Evolutionary conservation across 2,888 invertebrate genomes (phyloP).

Genomic region (Zaprionus bogoriensis): DNA sequence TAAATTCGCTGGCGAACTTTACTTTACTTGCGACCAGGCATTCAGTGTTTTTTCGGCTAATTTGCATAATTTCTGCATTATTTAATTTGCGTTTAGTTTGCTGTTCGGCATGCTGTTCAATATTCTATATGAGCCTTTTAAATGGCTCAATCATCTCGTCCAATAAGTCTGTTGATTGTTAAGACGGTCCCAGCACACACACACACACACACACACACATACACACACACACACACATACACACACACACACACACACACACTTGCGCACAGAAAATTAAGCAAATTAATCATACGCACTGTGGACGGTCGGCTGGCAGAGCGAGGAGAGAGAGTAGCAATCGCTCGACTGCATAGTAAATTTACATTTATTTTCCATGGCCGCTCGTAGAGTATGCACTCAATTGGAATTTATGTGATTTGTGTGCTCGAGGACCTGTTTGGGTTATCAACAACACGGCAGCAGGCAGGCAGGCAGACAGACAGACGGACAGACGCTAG

Average conservation of each 20-base stretch:
- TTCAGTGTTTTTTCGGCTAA: neutral
- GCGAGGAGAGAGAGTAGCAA: neutral
- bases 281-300: slow-evolving; percentile 73
- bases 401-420: slow-evolving; percentile 79
- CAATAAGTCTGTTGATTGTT: neutral
- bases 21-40: too few species aligned
- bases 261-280: slow-evolving; percentile 40
- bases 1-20: too few species aligned
- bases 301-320: slow-evolving; percentile 21
- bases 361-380: slow-evolving; percentile 69
- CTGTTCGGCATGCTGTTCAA: neutral
- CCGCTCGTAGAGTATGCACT: too few species aligned
- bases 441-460: slow-evolving; percentile 75
- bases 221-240: neutral
- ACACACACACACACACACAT: too few species aligned
- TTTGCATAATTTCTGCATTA: slow-evolving; percentile 18
- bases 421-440: slow-evolving; percentile 75
- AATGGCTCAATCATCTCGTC: neutral
- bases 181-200: too few species aligned
- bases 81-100: slow-evolving; percentile 9
- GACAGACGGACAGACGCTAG: too few species aligned
- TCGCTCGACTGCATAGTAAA: slow-evolving; percentile 55
- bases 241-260: too few species aligned
- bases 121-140: too few species aligned
- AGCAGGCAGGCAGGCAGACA: too few species aligned